Evolutionary conservation across 2,888 invertebrate genomes (phyloP), one percentile per base, ranked within the genome.

Genomic region (Folsomia candida): DNA sequence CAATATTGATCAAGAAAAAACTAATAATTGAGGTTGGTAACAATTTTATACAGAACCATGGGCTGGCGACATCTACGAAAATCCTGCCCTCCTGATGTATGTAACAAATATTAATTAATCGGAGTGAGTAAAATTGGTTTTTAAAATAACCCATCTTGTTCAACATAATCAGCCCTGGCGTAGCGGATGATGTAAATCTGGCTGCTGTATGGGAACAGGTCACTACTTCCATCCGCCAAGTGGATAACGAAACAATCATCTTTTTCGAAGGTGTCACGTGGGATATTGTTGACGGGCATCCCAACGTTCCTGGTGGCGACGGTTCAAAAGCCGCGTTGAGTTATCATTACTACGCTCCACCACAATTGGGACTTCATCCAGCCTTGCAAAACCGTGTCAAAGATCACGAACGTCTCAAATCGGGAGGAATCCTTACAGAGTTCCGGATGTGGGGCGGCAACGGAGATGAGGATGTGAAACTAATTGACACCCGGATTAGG

Each of bases 311-410:
- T 22, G 57, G 57, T 6, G 24, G 24, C 3, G 57, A 66, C 27
- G 66, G 57, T 4, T 25, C 66, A 6, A 60, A 60, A 66, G 24
- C 66, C 4, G 66, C 54, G 6, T 18, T 66, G 22, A 66, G 66
- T 57, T 66, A 59, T 18, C 66, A 66, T 66, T 66, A 66, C 57
- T 66, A 66, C 57, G 54, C 66, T n/a, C 66, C 66, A 11, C 66
- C 51, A n/a, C 51, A 58, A 22, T 57, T 66, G n/a, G 57, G 54
- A 14, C 57, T 66, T 24, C 14, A 59, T 9, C 6, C 27, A 24
- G 22, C n/a, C 4, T 66, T 29, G 18, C 26, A 14, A n/a, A 60
- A 60, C 37, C 14, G 66, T 3, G 9, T 59, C 20, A 6, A 4
- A 9, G 66, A 66, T 25, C 24, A 22, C 18, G 54, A 57, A 6